Conservation (phyloP, 2,797 vertebrate genomes). For the Myoxocephalus aenaeus region DNA sequence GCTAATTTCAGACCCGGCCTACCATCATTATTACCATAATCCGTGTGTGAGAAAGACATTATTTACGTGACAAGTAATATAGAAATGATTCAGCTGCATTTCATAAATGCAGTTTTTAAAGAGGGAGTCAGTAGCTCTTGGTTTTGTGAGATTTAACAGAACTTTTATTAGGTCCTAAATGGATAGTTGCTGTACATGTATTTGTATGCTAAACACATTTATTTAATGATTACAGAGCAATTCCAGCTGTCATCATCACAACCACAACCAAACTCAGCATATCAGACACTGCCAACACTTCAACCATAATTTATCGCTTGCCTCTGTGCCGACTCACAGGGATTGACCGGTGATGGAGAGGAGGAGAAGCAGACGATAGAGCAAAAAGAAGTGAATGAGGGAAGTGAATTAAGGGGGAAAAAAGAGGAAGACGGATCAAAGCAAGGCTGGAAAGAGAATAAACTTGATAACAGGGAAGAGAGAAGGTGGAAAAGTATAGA, state of each 20-base stretch:
- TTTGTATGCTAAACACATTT: slow-evolving; percentile 72
- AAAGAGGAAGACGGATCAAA: slow-evolving; percentile 60
- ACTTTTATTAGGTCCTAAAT: slow-evolving; percentile 12
- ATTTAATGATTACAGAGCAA: slow-evolving; percentile 73
- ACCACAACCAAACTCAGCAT: slow-evolving; percentile 56
- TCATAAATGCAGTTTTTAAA: slow-evolving; percentile 13
- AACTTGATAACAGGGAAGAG: slow-evolving; percentile 52
- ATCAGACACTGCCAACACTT: slow-evolving; percentile 76
- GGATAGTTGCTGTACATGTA: slow-evolving; percentile 7
- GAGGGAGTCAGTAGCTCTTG: background rate
- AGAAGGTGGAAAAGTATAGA: slow-evolving; percentile 37
- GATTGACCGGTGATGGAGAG: slow-evolving; percentile 65
- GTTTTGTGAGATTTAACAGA: background rate
- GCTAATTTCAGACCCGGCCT: too few species aligned
- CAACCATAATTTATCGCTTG: slow-evolving; percentile 79
- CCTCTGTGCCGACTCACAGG: slow-evolving; percentile 57
- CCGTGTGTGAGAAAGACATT: slow-evolving; percentile 1
- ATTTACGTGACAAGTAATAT: background rate
- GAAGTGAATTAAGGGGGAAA: slow-evolving; percentile 55
- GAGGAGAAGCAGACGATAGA: slow-evolving; percentile 60
- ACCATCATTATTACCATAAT: slow-evolving; percentile 1
- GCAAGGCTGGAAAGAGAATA: slow-evolving; percentile 53
- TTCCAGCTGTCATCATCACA: slow-evolving; percentile 65
- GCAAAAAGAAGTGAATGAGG: slow-evolving; percentile 54
- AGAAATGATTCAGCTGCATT: background rate